Percentiles rank a stretch among this genome's conserved stretches.
Conservation (phyloP, 2,888 invertebrate species). For the Drosophila demipolita region DNA sequence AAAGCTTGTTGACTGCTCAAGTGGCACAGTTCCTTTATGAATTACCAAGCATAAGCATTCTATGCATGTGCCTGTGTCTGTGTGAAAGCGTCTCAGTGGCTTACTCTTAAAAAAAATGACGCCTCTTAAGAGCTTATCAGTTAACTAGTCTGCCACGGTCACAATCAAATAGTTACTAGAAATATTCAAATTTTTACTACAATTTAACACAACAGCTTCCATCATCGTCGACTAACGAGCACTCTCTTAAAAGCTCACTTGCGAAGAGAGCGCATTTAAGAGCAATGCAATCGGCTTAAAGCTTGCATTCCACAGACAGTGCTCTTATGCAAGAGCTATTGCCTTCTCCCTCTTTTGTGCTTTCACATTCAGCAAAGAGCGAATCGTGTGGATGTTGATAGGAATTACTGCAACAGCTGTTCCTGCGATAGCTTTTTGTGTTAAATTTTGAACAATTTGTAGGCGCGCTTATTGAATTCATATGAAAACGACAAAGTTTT, state of each 20-base stretch:
- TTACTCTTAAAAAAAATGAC: conserved; percentile 48
- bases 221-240: neutral
- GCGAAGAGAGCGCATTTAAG: conserved; percentile 48
- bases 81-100: conserved; percentile 25
- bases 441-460: conserved; percentile 43
- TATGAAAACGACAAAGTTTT: conserved; percentile 26
- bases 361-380: conserved; percentile 52
- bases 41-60: conserved; percentile 25
- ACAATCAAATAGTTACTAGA: conserved; percentile 21
- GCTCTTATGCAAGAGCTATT: conserved; percentile 12
- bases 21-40: conserved; percentile 68
- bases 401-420: conserved; percentile 46
- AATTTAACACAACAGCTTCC: conserved; percentile 5
- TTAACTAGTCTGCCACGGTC: conserved; percentile 46
- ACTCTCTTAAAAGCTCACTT: conserved; percentile 63
- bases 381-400: conserved; percentile 37
- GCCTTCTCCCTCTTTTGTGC: conserved; percentile 15
- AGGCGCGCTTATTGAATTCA: conserved; percentile 25
- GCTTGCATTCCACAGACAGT: conserved; percentile 50
- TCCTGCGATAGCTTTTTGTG: conserved; percentile 33
- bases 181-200: conserved; percentile 7
- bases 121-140: conserved; percentile 59
- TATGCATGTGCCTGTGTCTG: conserved; percentile 5
- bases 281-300: conserved; percentile 7
- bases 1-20: conserved; percentile 79